phyloP scores from a whole-genome alignment of 2,797 vertebrate genomes.

The Denticeps clupeoides region DNA sequence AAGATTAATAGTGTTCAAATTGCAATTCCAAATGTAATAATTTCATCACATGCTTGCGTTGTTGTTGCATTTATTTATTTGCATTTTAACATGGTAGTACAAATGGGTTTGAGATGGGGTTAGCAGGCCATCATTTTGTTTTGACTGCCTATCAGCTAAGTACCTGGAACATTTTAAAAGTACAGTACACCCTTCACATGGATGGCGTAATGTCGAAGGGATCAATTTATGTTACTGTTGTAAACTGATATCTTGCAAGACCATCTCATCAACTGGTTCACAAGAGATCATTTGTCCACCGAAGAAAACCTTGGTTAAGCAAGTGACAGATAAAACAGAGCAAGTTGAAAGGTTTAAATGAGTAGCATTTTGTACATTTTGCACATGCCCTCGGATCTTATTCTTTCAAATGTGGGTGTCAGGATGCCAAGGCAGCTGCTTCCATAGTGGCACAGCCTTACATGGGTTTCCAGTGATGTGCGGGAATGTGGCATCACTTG shows the following conservation, averaged over 20 bases:
- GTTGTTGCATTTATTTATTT: background rate
- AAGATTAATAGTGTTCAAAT: conserved; percentile 27
- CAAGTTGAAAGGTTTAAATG: background rate
- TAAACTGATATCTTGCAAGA: conserved; percentile 13
- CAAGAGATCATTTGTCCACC: background rate
- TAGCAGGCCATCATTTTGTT: no score
- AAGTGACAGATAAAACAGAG: background rate
- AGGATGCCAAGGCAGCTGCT: background rate
- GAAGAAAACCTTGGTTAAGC: background rate
- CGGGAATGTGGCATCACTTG: conserved; percentile 28
- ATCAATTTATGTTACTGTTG: conserved; percentile 16
- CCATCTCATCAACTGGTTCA: conserved; percentile 4
- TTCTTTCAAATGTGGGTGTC: conserved; percentile 1
- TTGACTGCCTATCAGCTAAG: no score
- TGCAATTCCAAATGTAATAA: conserved; percentile 25
- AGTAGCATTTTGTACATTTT: background rate
- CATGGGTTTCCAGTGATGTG: conserved; percentile 23
- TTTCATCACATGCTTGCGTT: conserved; percentile 26
- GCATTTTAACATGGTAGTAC: conserved; percentile 1
- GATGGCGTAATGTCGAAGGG: conserved; percentile 22
- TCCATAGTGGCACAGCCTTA: conserved; percentile 19
- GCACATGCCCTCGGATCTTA: background rate
- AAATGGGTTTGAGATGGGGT: no score
- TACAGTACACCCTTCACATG: conserved; percentile 13
- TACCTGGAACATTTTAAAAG: no score